Percentiles rank a stretch among this genome's conserved stretches.
Conservation (phyloP, 2,113 vertebrate species). For the Elachura formosa region DNA sequence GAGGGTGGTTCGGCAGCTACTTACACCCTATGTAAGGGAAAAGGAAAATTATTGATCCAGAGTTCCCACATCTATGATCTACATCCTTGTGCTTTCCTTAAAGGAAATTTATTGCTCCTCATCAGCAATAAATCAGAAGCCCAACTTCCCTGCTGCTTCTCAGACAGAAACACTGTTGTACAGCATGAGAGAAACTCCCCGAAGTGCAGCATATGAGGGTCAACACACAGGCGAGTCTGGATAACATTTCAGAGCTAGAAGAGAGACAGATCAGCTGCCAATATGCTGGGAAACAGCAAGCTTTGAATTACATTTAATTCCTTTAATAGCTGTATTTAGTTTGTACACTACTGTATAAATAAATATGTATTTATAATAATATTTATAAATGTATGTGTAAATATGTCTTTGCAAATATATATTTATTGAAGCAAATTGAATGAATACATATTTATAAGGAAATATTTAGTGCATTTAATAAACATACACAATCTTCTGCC, state of each 20-base stretch:
- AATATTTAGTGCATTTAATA: slow-evolving; percentile 44
- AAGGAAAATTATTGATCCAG: slow-evolving; percentile 43
- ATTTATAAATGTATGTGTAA: slow-evolving; percentile 35
- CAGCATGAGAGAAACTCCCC: neutral
- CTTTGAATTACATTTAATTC: slow-evolving; percentile 2
- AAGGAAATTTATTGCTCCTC: slow-evolving; percentile 53
- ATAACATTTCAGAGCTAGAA: neutral
- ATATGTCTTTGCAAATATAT: neutral
- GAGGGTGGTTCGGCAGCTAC: neutral
- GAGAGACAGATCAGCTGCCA: slow-evolving; percentile 9
- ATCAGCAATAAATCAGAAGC: slow-evolving; percentile 61
- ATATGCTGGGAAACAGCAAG: neutral
- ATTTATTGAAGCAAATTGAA: slow-evolving; percentile 26
- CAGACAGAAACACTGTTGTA: slow-evolving; percentile 7
- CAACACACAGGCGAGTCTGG: neutral
- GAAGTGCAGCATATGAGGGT: neutral
- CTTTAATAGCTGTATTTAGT: slow-evolving; percentile 16
- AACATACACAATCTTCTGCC: slow-evolving; percentile 22
- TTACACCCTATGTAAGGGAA: neutral
- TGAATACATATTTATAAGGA: slow-evolving; percentile 47
- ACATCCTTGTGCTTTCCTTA: slow-evolving; percentile 50
- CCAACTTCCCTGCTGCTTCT: slow-evolving; percentile 1
- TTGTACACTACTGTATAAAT: neutral
- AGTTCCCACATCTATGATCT: slow-evolving; percentile 55
- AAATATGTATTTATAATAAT: slow-evolving; percentile 18